Base-by-base conservation (phyloP, 2,888 invertebrate genomes). In the Macropis europaea region DNA sequence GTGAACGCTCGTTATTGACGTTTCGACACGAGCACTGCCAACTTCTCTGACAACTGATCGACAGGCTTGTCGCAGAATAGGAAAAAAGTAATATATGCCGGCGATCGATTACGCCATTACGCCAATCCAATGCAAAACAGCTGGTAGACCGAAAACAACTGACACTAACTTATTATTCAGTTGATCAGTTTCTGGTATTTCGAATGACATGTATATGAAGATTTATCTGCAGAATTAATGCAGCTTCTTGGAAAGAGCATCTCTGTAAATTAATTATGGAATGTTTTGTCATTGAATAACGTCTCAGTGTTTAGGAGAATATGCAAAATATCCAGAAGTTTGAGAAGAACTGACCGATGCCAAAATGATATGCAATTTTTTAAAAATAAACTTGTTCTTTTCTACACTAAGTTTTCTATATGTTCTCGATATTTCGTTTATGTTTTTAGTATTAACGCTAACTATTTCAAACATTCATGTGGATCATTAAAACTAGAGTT, bases 1-100 rank as follows among this genome's bases (percentile, higher is more conserved):
- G 68, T 69, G 80, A 70, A 62, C 70, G 76, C 76, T 76, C 71
- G 73, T 79, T 79, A 79, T 76, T 69, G 79, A 79, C 73, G 70
- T 48, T 43, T 34, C 52, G 47, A 50, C 67, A 42, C 75, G 56
- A 61, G 32, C 66, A 42, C 38, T 42, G 38, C 36, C 24, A 62
- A 67, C 59, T 53, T 43, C 70, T 73, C 47, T 76, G 62, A 64
- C 67, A 57, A 62, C 30, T 45, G 34, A 13, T 45, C 22, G 19
- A 34, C 24, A 11, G 30, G 11, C 34, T 47, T 15, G 30, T 13
- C 11, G 24, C 7, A 3, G 13, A n/a, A 11, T 13, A 7, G n/a
- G 19, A 2, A 54, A 30, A 57, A 34, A 42, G 7, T 9, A 30
- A 15, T 15, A 1, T 2, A 1, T 11, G 7, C 26, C 11, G 26